These are phyloP conservation scores for Crematogaster levior DNA, from an alignment of 2,888 invertebrate genomes.

Conservation along the genomic window DNA sequence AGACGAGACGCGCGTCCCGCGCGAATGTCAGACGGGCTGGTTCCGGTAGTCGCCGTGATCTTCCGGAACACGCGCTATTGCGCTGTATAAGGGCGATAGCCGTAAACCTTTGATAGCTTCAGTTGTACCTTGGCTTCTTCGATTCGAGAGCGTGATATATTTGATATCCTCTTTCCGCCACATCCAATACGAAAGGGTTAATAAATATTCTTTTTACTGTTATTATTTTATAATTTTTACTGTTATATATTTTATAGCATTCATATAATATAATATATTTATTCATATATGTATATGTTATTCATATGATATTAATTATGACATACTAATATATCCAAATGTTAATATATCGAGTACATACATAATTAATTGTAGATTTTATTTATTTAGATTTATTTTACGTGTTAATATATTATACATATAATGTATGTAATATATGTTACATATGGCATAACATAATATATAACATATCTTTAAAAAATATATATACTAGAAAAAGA, in stretches of 20 bases:
- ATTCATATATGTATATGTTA: too few relatives aligned
- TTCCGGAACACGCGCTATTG: constrained; percentile 24
- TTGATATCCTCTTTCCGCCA: too few relatives aligned
- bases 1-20: constrained; percentile 10
- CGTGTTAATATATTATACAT: too few relatives aligned
- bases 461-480: not conserved
- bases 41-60: constrained; percentile 36
- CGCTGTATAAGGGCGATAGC: not conserved
- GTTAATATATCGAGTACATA: not conserved
- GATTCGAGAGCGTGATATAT: not conserved
- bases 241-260: too few relatives aligned
- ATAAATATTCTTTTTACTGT: not conserved
- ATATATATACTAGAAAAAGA: too few relatives aligned
- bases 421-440: too few relatives aligned
- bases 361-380: not conserved
- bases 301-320: too few relatives aligned
- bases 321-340: not conserved
- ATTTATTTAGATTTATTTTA: not conserved
- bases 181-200: not conserved
- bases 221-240: too few relatives aligned
- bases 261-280: not conserved
- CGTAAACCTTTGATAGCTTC: not conserved
- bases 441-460: not conserved
- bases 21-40: constrained; percentile 29
- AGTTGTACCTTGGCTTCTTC: not conserved